Base-by-base conservation (phyloP, 2,113 vertebrate genomes). In the Anoplopoma fimbria region DNA sequence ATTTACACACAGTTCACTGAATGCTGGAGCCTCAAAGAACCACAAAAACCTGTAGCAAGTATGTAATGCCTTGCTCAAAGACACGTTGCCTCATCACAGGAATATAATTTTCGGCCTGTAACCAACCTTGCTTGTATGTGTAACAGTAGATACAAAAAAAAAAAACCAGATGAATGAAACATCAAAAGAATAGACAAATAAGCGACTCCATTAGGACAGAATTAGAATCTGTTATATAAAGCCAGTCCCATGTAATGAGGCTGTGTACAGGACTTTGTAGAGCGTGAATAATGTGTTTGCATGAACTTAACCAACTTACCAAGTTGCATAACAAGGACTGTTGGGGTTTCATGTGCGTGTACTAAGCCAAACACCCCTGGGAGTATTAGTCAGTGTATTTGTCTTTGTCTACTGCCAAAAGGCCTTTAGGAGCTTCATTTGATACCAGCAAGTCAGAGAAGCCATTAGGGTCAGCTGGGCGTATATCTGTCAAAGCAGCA, bases 201-300 rank as follows among this genome's bases (percentile, higher is more conserved):
- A 49, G 62, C 7, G 8, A 3, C 29, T 72, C 14, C 4, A 47
- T 69, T 77, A 63, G 33, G 45, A 80, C 23, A 45, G 69, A 74
- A 75, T 71, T 83, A 45, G 71, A 70, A 42, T 36, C 27, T 34
- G 67, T 90, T 87, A 83, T 73, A 65, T 70, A 87, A 90, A 70
- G 6, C 71, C 58, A 21, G 75, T 10, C 47, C 29, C 51, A 27
- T 34, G 53, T 84, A 83, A 83, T 87, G 60, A 76, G 73, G 45
- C 62, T 78, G 69, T 69, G 42, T 73, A 77, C n/a, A 38, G 60
- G 61, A 73, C 60, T 91, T 89, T 87, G 65, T 84, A 80, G 83
- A 91, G 87, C 89, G 77, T 84, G 83, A 74, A 83, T 88, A 86
- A 92, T 91, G 77, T 83, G 81, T 82, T 88, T 82, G 58, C 40